phyloP scores from a whole-genome alignment of 2,888 invertebrate species.

The Melolontha melolontha region DNA sequence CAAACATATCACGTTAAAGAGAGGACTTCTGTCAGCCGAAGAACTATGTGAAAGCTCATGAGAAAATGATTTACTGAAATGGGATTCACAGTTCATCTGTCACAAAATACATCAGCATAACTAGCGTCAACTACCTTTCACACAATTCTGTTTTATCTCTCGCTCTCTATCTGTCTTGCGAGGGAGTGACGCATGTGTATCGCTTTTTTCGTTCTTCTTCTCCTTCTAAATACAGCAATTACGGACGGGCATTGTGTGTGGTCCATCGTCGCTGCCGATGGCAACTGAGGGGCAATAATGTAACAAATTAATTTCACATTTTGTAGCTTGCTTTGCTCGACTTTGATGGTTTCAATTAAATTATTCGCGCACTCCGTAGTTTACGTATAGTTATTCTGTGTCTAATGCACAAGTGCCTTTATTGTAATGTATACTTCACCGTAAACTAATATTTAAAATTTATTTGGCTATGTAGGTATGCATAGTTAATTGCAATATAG shows the following conservation, averaged over 20 bases:
- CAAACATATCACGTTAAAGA: constrained; percentile 53
- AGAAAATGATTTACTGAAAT: constrained; percentile 64
- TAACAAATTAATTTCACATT: constrained; percentile 43
- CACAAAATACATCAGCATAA: constrained; percentile 50
- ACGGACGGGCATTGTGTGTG: constrained; percentile 38
- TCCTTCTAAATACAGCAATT: not conserved
- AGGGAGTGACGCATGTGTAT: not conserved
- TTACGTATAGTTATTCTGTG: no score
- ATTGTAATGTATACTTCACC: no score
- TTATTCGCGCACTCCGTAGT: not conserved
- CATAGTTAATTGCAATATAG: no score
- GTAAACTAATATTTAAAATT: no score
- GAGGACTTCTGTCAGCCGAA: constrained; percentile 54
- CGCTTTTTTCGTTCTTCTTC: constrained; percentile 7
- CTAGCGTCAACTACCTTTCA: constrained; percentile 40
- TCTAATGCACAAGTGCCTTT: no score
- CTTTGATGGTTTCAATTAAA: constrained; percentile 21
- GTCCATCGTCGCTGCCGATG: constrained; percentile 20
- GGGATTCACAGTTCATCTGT: constrained; percentile 66
- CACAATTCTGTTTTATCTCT: constrained; percentile 2
- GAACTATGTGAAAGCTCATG: constrained; percentile 56
- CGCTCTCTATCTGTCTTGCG: constrained; percentile 9
- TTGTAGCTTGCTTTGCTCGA: constrained; percentile 13
- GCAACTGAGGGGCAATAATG: constrained; percentile 20
- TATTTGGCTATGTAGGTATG: no score